phyloP scores from a whole-genome alignment of 2,888 invertebrate species.

The Drosophila paramelanica region DNA sequence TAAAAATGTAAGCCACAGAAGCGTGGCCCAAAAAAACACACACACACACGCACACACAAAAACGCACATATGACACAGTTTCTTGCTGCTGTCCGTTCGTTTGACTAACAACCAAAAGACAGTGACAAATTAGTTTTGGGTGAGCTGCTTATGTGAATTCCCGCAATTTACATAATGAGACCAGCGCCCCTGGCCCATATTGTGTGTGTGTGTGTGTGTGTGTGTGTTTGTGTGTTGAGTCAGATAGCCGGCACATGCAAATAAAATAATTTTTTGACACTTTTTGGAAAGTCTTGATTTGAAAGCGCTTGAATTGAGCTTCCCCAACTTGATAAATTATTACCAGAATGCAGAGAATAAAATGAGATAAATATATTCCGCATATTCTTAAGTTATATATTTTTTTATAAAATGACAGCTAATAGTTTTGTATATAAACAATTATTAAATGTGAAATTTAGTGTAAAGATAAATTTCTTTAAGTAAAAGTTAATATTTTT shows the following conservation, averaged over 20 bases:
- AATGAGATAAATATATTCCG: background rate
- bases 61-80: conserved; percentile 29
- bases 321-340: conserved; percentile 61
- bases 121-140: conserved; percentile 81
- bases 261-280: conserved; percentile 75
- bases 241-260: conserved; percentile 52
- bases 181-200: background rate
- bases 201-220: conserved; percentile 21
- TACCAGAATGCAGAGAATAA: conserved; percentile 1
- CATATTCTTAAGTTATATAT: too few relatives aligned
- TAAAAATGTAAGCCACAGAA: conserved; percentile 79
- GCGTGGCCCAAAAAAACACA: conserved; percentile 43
- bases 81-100: conserved; percentile 48
- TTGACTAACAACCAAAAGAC: conserved; percentile 80
- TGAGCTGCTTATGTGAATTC: conserved; percentile 80
- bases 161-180: conserved; percentile 80
- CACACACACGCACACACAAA: background rate
- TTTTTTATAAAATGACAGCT: background rate
- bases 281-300: conserved; percentile 63
- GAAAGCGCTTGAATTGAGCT: conserved; percentile 50
- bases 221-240: conserved; percentile 16
- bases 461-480: background rate
- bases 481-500: background rate
- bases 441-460: background rate
- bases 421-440: background rate